Percentiles rank a stretch among this genome's conserved stretches.
Evolutionary conservation across 2,797 vertebrate species (phyloP).

Genomic region (Syndactyla subalaris): DNA sequence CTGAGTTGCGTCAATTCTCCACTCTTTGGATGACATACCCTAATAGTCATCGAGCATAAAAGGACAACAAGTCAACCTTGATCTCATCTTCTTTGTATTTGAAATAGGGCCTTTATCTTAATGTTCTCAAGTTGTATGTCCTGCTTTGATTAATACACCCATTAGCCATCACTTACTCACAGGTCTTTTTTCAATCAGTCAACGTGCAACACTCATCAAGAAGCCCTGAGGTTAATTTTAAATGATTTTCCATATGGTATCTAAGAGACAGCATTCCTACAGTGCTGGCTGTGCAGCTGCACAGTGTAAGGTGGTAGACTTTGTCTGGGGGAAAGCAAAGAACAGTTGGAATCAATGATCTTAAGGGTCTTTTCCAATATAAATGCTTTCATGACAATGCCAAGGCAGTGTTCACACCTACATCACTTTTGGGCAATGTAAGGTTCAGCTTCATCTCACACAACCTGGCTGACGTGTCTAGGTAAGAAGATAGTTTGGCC

Average conservation of each 20-base stretch:
- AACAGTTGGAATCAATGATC: neutral
- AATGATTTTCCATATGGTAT: neutral
- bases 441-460: neutral
- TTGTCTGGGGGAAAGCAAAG: neutral
- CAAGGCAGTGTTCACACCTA: neutral
- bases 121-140: constrained; percentile 7
- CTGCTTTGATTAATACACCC: constrained; percentile 20
- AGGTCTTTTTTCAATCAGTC: constrained; percentile 4
- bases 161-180: neutral
- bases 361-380: neutral
- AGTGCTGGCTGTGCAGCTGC: neutral
- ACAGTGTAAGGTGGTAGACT: neutral
- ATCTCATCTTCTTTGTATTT: neutral
- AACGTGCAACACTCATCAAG: neutral
- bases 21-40: neutral
- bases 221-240: neutral
- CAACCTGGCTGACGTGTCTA: neutral
- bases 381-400: neutral
- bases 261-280: neutral
- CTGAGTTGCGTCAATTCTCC: neutral
- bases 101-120: constrained; percentile 19
- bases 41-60: neutral
- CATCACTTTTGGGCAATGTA: rapidly evolving
- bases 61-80: neutral
- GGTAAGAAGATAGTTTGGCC: neutral